phyloP scores from a whole-genome alignment of 23 tunicate genomes.

The Clavelina lepadiformis region DNA sequence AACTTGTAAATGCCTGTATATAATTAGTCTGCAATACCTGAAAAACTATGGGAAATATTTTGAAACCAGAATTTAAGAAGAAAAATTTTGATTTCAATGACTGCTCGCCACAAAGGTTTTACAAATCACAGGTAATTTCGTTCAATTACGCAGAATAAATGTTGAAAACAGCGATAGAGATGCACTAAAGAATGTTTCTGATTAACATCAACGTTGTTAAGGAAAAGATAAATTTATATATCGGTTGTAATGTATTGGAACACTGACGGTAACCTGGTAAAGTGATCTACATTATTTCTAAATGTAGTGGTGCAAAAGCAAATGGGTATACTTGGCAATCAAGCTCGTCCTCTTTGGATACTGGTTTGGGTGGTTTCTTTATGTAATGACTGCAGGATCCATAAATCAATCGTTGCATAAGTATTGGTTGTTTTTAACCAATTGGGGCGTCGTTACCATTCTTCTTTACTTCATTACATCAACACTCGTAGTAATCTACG shows the following conservation, averaged over 20 bases:
- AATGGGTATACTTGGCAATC: conserved; percentile 17
- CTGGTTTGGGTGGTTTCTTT: conserved; percentile 28
- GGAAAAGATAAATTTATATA: too few species aligned
- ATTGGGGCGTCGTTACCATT: conserved; percentile 22
- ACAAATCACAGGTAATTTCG: conserved; percentile 24
- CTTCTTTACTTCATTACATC: conserved; percentile 15
- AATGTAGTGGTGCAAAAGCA: conserved; percentile 25
- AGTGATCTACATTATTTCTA: not conserved
- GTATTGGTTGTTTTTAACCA: conserved; percentile 42
- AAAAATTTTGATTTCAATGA: conserved; percentile 26
- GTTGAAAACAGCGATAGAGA: too few species aligned
- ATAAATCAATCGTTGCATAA: not conserved
- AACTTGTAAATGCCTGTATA: too few species aligned
- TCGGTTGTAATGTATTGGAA: too few species aligned
- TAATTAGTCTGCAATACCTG: too few species aligned
- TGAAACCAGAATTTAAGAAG: conserved; percentile 25
- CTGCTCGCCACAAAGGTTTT: conserved; percentile 27
- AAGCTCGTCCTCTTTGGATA: conserved; percentile 15
- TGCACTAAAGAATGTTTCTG: too few species aligned
- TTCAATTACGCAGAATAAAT: too few species aligned
- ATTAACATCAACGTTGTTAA: too few species aligned
- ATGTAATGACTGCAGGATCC: not conserved
- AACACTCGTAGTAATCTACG: conserved; percentile 11
- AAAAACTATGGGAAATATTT: too few species aligned
- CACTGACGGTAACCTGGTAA: too few species aligned